Evolutionary conservation across 2,113 vertebrate genomes (phyloP).

Genomic region (Cololabis saira): DNA sequence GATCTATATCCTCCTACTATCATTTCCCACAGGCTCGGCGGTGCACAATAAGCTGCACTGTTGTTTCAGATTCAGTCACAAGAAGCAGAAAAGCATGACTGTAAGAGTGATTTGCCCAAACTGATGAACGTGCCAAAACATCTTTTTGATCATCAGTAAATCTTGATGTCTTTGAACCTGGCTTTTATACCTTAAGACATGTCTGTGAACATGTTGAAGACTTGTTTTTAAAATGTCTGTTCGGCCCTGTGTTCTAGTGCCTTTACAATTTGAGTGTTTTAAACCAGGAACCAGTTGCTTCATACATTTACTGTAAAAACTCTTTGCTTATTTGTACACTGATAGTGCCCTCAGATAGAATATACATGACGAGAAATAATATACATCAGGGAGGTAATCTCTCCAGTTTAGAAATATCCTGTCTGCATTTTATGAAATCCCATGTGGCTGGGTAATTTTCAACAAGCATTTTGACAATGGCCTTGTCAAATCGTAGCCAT

Average conservation of each 20-base stretch:
- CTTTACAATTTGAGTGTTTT: neutral
- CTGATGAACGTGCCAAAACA: constrained; percentile 3
- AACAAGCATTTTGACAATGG: constrained; percentile 35
- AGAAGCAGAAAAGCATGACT: constrained; percentile 39
- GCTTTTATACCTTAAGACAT: neutral
- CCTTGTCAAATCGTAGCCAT: constrained; percentile 33
- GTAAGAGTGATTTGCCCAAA: constrained; percentile 17
- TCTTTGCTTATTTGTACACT: constrained; percentile 2
- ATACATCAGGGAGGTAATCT: constrained; percentile 18
- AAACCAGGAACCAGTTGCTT: neutral
- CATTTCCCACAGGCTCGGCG: constrained; percentile 59
- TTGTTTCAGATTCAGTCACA: constrained; percentile 67
- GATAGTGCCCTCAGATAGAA: neutral
- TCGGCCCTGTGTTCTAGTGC: too few species aligned
- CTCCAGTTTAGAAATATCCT: constrained; percentile 43
- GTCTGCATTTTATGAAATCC: constrained; percentile 59
- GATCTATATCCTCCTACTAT: constrained; percentile 66
- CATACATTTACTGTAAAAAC: neutral
- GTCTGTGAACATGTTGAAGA: neutral
- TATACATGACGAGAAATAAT: constrained; percentile 18
- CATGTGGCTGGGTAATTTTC: constrained; percentile 32
- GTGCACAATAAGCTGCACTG: constrained; percentile 68
- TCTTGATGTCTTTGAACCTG: neutral
- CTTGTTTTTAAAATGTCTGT: neutral
- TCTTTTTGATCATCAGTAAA: neutral